A percentile compares a stretch with the other conserved stretches of the same genome.
Conservation (phyloP, 1,140 invertebrate genomes). For the Pollicipes pollicipes region DNA sequence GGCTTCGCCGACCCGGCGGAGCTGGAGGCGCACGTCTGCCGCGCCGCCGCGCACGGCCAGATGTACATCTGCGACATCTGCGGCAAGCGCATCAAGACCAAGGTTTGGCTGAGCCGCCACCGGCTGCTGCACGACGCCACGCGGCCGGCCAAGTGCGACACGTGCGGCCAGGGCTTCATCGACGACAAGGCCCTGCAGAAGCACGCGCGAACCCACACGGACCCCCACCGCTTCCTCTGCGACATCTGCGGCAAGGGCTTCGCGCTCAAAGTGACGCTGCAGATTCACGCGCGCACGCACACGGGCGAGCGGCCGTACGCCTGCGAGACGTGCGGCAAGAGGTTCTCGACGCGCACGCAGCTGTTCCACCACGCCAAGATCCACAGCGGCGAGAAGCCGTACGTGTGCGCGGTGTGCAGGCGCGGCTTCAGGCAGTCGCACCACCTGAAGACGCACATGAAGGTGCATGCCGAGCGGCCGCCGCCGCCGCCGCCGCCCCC, state of each 20-base stretch:
- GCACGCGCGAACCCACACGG: not conserved
- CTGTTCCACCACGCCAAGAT: conserved; percentile 76
- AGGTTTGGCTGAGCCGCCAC: not conserved
- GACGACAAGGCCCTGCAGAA: not conserved
- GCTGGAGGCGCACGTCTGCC: not conserved
- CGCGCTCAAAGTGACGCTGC: not conserved
- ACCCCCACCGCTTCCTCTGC: not conserved
- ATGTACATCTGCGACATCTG: not conserved
- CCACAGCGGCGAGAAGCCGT: conserved; percentile 77
- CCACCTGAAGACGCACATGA: conserved; percentile 35
- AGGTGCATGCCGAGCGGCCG: not conserved
- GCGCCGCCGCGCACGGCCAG: too few relatives aligned
- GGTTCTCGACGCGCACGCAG: conserved; percentile 85
- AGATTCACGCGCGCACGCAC: conserved; percentile 67
- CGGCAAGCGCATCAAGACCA: not conserved
- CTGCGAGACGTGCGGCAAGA: conserved; percentile 69
- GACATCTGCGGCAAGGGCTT: not conserved
- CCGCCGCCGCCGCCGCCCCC: too few relatives aligned
- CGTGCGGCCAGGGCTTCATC: not conserved
- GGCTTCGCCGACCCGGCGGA: not conserved
- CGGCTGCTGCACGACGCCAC: not conserved
- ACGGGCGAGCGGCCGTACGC: conserved; percentile 87
- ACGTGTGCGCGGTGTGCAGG: conserved; percentile 51
- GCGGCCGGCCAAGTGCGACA: not conserved
- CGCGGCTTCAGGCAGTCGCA: conserved; percentile 60